Conservation (phyloP, 1,140 invertebrate genomes). For the Papilio polyxenes region DNA sequence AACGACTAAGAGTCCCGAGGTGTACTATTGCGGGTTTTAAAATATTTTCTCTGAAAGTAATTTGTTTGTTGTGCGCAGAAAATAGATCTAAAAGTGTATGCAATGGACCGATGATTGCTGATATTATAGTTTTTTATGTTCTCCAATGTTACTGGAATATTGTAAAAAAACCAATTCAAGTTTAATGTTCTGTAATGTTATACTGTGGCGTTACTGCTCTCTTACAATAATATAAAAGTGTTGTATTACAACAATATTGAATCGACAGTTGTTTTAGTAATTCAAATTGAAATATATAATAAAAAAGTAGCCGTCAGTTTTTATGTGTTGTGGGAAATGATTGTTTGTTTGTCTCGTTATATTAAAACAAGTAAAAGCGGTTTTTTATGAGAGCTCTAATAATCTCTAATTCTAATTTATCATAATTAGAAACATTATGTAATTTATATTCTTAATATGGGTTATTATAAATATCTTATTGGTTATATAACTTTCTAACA, state of each 20-base stretch:
- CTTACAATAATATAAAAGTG: conserved; percentile 35
- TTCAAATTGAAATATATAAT: conserved; percentile 4
- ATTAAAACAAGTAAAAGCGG: no score
- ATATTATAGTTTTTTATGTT: conserved; percentile 34
- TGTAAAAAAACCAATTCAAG: conserved; percentile 7
- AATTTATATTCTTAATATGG: no score
- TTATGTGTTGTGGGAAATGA: neutral
- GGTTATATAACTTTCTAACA: no score
- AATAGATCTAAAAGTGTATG: conserved; percentile 40
- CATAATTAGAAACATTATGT: no score
- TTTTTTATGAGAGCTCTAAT: no score
- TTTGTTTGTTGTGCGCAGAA: conserved; percentile 55
- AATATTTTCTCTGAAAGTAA: conserved; percentile 60
- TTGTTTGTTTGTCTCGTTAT: neutral
- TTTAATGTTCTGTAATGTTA: conserved; percentile 27
- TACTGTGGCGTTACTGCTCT: conserved; percentile 4
- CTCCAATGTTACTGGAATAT: conserved; percentile 25
- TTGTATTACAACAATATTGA: neutral
- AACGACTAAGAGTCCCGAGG: conserved; percentile 47
- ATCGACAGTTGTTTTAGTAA: conserved; percentile 30
- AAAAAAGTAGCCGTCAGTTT: neutral
- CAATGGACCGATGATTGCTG: conserved; percentile 26
- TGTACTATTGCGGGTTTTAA: conserved; percentile 53
- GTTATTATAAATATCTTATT: no score
- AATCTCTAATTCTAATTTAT: no score